Evolutionary conservation across 1,140 invertebrate species (phyloP), one percentile per base, ranked within the genome.

Genomic region (Formica selysi): DNA sequence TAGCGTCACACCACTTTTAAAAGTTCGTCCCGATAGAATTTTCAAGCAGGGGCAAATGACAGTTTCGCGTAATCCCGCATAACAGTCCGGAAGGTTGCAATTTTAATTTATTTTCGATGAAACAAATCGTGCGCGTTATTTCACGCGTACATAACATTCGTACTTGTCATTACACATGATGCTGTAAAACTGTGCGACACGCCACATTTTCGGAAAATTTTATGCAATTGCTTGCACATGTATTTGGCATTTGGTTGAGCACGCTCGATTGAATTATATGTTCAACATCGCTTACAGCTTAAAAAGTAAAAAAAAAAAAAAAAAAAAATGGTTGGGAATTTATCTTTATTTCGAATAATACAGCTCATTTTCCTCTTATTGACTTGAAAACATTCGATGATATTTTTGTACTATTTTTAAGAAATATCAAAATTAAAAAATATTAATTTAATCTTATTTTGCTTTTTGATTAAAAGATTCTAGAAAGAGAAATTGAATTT

Each of bases 101-200:
- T 78, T 67, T 76, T 85, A 78, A 85, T 78, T 85, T 85, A 67
- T 65, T 78, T 76, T 78, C 16, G 7, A 61, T 64, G 81, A 16
- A 78, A 76, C 74, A 78, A 85, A 76, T 85, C 59, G 59, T 19
- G 70, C 32, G 74, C 73, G 44, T 65, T 64, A 85, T 85, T 85
- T 76, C 32, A 59, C 19, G 29, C 36, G 59, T 84, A 44, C 36
- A 29, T 76, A 84, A 84, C 73, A 64, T 65, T 48, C n/a, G 57
- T 32, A 54, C 38, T 61, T 61, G 64, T 80, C 64, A 51, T 70
- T 61, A 74, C 54, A 57, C 38, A 26, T 61, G 54, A 44, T 57
- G 80, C 86, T 78, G 41, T 57, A 61, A 73, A 74, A 74, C 26
- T 71, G 51, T 13, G 41, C 38, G 67, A 79, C 57, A 70, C 44